Evolutionary conservation across 1,140 invertebrate species (phyloP), one percentile per base, ranked within the genome.

Genomic region (Oncopodura yosiiana): DNA sequence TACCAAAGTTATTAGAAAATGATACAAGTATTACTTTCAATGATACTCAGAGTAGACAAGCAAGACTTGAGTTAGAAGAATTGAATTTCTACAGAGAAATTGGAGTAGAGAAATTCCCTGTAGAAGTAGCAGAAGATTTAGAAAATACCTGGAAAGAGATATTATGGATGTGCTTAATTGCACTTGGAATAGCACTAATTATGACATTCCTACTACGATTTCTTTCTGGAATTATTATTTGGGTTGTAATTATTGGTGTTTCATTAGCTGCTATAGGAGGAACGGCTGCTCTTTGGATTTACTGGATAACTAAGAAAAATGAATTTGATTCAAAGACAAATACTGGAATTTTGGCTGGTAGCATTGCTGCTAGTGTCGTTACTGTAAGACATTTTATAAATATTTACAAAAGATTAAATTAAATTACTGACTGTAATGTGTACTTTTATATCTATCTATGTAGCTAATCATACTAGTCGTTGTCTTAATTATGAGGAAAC

Each of bases 401-500:
- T 19, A 39, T 49, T 43, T 6, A 37, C n/a, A n/a, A n/a, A n/a
- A n/a, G 24, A n/a, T n/a, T n/a, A n/a, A n/a, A n/a, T n/a, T n/a
- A n/a, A n/a, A n/a, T n/a, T 8, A 54, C 34, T 49, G 18, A 27
- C 14, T 8, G 4, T 42, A 48, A 48, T 52, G 16, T n/a, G 8
- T 8, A 8, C 9, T 45, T 49, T 26, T 27, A 29, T 56, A 39
- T 32, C 37, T 45, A 56, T 48, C 5, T 34, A 36, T 49, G 21
- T 64, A 78, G 76, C 67, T 81, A 2, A 67, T 83, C 36, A 73
- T 83, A 32, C 56, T 83, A 42, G 56, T 86, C n/a, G 69, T 86
- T 1, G 70, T 87, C 4, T 63, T 86, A 19, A 78, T 81, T 1
- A 78, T 87, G 80, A 74, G 84, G 62, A 84, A 82, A 64, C 71